These are phyloP conservation scores for Silurus meridionalis DNA, from an alignment of 2,113 vertebrate genomes.

Conservation along the genomic window DNA sequence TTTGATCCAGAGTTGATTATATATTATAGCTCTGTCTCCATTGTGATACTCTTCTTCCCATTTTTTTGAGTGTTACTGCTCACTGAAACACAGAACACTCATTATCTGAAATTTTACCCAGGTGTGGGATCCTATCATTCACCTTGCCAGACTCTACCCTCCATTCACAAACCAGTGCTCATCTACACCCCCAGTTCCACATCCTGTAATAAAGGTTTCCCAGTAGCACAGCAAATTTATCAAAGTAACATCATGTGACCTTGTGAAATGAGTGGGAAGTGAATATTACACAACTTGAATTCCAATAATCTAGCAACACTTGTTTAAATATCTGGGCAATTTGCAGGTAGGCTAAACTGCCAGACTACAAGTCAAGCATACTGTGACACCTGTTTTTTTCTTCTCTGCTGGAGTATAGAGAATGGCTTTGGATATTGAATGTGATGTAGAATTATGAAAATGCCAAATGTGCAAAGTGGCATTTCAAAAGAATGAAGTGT, in stretches of 20 bases:
- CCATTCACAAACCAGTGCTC: too few species aligned
- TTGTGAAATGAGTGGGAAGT: background rate
- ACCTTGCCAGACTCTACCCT: too few species aligned
- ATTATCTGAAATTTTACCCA: too few species aligned
- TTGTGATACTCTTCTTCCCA: too few species aligned
- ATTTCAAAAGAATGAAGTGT: background rate
- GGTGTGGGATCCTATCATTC: too few species aligned
- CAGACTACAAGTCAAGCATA: slow-evolving; percentile 1
- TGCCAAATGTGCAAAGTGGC: slow-evolving; percentile 6
- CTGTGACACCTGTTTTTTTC: background rate
- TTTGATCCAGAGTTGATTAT: background rate
- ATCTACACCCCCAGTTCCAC: too few species aligned
- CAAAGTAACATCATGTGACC: background rate
- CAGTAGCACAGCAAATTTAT: background rate
- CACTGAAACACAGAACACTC: too few species aligned
- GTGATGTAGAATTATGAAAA: slow-evolving; percentile 18
- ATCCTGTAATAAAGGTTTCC: background rate
- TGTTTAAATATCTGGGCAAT: background rate
- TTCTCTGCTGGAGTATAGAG: background rate
- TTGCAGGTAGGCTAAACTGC: background rate
- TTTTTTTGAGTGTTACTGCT: too few species aligned
- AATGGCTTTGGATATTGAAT: background rate
- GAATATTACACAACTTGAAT: background rate
- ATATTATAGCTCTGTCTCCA: background rate
- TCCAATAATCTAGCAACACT: background rate